Conservation (phyloP, 2,113 vertebrate genomes). For the Ranitomeya variabilis region DNA sequence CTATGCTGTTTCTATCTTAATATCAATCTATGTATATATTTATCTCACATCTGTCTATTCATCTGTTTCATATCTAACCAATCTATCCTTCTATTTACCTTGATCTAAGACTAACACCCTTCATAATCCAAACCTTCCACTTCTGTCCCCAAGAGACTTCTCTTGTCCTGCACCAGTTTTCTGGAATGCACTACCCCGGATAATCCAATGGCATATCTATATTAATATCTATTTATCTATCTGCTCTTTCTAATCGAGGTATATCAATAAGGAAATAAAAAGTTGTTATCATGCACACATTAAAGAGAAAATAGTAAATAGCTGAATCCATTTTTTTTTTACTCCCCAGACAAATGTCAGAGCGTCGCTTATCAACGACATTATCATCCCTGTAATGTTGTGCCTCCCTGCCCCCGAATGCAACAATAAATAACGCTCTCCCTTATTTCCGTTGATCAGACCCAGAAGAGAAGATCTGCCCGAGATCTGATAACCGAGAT, state of each 20-base stretch:
- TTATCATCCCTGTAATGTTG: background rate
- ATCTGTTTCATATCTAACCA: too few relatives aligned
- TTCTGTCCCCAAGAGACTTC: too few relatives aligned
- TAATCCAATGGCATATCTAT: too few relatives aligned
- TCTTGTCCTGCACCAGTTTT: too few relatives aligned
- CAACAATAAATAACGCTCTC: background rate
- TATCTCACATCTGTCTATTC: too few relatives aligned
- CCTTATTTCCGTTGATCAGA: conserved; percentile 17
- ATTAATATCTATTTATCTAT: too few relatives aligned
- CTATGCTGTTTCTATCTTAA: too few relatives aligned
- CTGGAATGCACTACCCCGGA: too few relatives aligned
- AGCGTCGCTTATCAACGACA: background rate
- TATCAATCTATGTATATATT: too few relatives aligned
- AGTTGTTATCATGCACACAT: background rate
- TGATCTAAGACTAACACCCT: too few relatives aligned
- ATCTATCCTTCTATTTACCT: too few relatives aligned
- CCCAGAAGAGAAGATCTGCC: conserved; percentile 57
- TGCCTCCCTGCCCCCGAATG: background rate
- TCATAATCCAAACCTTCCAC: too few relatives aligned
- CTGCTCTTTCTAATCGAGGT: background rate
- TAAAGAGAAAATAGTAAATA: background rate
- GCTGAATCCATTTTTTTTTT: background rate
- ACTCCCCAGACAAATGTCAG: background rate
- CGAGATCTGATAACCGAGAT: conserved; percentile 71
- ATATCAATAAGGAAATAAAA: background rate